Percentiles rank a stretch among this genome's conserved stretches.
phyloP scores from a whole-genome alignment of 1,140 invertebrate genomes.

The Aricia agestis region DNA sequence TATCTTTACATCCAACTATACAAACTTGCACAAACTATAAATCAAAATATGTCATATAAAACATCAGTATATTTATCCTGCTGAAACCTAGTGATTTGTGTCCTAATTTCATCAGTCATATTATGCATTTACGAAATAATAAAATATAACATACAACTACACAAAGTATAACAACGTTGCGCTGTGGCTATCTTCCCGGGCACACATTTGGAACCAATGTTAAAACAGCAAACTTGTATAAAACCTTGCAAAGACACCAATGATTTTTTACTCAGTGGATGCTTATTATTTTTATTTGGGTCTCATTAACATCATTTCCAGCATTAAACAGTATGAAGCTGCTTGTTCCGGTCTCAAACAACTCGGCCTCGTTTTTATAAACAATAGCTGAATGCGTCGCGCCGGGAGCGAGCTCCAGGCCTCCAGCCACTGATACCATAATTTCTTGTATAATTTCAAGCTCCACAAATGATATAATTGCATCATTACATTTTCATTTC shows the following conservation, averaged over 20 bases:
- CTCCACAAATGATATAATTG: slow-evolving; percentile 27
- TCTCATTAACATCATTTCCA: slow-evolving; percentile 16
- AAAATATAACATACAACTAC: too few species aligned
- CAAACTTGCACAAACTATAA: too few species aligned
- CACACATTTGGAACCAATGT: background rate
- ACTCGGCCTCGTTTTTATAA: slow-evolving; percentile 28
- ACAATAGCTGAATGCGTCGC: slow-evolving; percentile 26
- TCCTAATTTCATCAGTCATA: too few species aligned
- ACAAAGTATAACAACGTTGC: too few species aligned
- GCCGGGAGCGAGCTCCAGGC: slow-evolving; percentile 19
- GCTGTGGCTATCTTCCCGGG: too few species aligned
- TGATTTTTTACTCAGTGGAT: background rate
- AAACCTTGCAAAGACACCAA: background rate
- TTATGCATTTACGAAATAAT: too few species aligned
- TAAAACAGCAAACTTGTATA: background rate
- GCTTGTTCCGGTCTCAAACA: slow-evolving; percentile 12
- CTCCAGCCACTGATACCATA: slow-evolving; percentile 29
- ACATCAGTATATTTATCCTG: too few species aligned
- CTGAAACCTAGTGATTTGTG: too few species aligned
- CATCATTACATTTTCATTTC: slow-evolving; percentile 21
- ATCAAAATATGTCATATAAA: too few species aligned
- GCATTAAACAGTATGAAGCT: slow-evolving; percentile 15
- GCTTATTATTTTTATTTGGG: slow-evolving; percentile 1
- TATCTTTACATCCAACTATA: too few species aligned
- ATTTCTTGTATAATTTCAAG: slow-evolving; percentile 26